A percentile compares a stretch with the other conserved stretches of the same genome.
These are phyloP conservation scores for Microplitis deprimator DNA, from an alignment of 2,888 invertebrate genomes.

Conservation along the genomic window DNA sequence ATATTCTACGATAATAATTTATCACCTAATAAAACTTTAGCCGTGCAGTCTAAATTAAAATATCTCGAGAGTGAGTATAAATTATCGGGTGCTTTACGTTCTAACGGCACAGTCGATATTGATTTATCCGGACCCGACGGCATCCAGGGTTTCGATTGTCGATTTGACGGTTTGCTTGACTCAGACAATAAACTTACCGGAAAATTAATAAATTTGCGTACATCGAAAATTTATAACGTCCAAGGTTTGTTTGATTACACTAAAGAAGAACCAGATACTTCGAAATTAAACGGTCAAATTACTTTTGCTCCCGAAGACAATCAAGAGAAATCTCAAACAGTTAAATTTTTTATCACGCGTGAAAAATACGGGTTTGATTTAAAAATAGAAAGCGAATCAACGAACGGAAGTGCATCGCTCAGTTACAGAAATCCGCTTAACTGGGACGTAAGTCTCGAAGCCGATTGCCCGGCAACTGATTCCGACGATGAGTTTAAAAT, in stretches of 20 bases:
- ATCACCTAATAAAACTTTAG: slow-evolving; percentile 51
- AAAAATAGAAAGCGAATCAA: slow-evolving; percentile 28
- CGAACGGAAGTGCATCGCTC: slow-evolving; percentile 52
- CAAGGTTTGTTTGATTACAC: slow-evolving; percentile 40
- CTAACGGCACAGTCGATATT: slow-evolving; percentile 48
- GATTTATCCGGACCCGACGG: slow-evolving; percentile 56
- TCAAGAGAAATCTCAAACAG: slow-evolving; percentile 7
- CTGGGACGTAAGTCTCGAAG: slow-evolving; percentile 56
- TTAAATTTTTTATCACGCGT: slow-evolving; percentile 51
- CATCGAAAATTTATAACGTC: slow-evolving; percentile 44
- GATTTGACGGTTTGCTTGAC: slow-evolving; percentile 56
- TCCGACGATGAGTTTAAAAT: neutral
- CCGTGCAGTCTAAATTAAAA: slow-evolving; percentile 53
- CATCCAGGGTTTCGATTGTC: slow-evolving; percentile 40
- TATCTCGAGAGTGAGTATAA: slow-evolving; percentile 55
- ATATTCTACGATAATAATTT: slow-evolving; percentile 59
- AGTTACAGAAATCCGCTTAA: slow-evolving; percentile 60
- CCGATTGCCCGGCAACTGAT: slow-evolving; percentile 25
- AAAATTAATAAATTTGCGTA: slow-evolving; percentile 53
- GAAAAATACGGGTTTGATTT: slow-evolving; percentile 53
- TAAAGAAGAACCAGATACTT: slow-evolving; percentile 30
- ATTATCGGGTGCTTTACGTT: slow-evolving; percentile 51
- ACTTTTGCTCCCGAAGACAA: slow-evolving; percentile 7
- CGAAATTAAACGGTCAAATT: slow-evolving; percentile 12
- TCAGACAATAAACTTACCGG: slow-evolving; percentile 56